Evolutionary conservation across 2,113 vertebrate genomes (phyloP), one percentile per base, ranked within the genome.

Genomic region (Labeo catla): DNA sequence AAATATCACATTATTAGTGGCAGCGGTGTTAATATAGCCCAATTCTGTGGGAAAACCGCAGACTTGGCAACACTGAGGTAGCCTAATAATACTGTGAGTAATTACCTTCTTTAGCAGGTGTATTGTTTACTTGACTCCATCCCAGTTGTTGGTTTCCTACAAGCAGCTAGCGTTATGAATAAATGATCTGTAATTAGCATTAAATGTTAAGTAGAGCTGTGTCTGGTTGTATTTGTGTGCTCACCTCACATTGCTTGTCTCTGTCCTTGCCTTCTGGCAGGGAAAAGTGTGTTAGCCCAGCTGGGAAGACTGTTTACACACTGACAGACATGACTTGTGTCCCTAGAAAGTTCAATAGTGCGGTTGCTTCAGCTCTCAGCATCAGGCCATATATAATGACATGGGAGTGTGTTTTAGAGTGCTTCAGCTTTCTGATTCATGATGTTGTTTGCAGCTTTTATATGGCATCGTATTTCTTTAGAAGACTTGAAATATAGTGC

Each of bases 271-370:
- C 87, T 85, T 74, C 52, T 81, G 83, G 49, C 47, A 34, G 16
- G 34, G 54, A 43, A 50, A 81, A 61, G 57, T 81, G 45, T 81
- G 76, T 78, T 78, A 39, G 72, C 77, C 54, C 83, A 85, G 77
- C 83, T 68, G 77, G 83, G 54, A 76, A 81, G 45, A 63, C 59
- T 87, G 77, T 87, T 87, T 74, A 66, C 57, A 74, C 10, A 28
- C 43, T 15, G 36, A 83, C 36, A 59, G 47, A 78, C 47, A 85
- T n/a, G 76, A 47, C 63, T 78, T 78, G 4, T 57, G 52, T 59
- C 16, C 34, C 34, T 57, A 57, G 15, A 34, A 59, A 39, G 28
- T 11, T 78, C 52, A 78, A 36, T 13, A 49, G 21, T 13, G 12
- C 23, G 28, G 36, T 72, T 72, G 16, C 16, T 45, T 70, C 66